Evolutionary conservation across 2,888 invertebrate genomes (phyloP).

Genomic region (Polydrusus cervinus): DNA sequence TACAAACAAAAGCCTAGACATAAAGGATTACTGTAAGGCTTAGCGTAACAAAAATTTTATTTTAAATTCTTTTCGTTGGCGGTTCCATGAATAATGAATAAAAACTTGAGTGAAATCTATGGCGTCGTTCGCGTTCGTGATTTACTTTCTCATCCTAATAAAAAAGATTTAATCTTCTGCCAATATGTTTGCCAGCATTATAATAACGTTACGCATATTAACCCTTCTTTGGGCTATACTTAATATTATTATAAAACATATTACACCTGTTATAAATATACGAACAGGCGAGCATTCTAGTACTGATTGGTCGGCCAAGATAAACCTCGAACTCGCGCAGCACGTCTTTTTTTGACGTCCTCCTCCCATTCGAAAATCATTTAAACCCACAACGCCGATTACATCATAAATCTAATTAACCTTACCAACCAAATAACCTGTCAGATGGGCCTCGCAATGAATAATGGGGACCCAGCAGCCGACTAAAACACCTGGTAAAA

Average conservation of each 20-base stretch:
- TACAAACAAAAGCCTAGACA: conserved; percentile 4
- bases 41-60: conserved; percentile 7
- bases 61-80: conserved; percentile 17
- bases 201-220: background rate
- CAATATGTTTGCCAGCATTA: conserved; percentile 1
- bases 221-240: background rate
- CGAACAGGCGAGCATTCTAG: conserved; percentile 3
- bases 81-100: conserved; percentile 10
- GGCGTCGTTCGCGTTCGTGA: background rate
- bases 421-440: conserved; percentile 68
- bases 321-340: conserved; percentile 19
- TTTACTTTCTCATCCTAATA: conserved; percentile 10
- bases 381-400: conserved; percentile 66
- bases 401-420: conserved; percentile 70
- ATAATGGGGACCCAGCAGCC: conserved; percentile 52
- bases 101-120: background rate
- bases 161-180: conserved; percentile 1
- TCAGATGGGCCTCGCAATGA: conserved; percentile 55
- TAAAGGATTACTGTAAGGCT: conserved; percentile 4
- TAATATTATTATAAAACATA: background rate
- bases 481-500: conserved; percentile 41
- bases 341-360: conserved; percentile 36
- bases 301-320: conserved; percentile 21
- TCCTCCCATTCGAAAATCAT: conserved; percentile 61
- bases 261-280: background rate